Percentiles rank a stretch among this genome's conserved stretches.
Evolutionary conservation across 2,113 vertebrate species (phyloP).

Genomic region (Naja naja): DNA sequence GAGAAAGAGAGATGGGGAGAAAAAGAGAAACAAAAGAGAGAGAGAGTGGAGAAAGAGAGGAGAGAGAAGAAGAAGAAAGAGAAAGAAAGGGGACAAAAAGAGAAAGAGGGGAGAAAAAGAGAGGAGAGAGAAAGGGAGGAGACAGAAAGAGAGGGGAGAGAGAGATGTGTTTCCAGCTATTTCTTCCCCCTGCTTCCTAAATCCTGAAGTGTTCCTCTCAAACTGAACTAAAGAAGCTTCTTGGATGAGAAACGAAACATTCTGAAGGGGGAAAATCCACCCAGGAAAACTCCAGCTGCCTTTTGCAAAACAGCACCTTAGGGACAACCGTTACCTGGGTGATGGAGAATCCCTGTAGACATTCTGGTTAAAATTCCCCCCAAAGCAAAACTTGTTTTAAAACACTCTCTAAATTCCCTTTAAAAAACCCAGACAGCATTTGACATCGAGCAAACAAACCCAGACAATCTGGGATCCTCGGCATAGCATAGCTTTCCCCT

Average conservation of each 20-base stretch:
- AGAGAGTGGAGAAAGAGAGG: rapidly evolving
- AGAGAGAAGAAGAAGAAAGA: rapidly evolving
- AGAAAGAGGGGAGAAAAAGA: no score
- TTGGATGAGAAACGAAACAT: background rate
- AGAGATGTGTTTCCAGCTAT: background rate
- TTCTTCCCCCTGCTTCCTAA: background rate
- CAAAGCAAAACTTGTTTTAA: background rate
- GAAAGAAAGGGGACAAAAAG: no score
- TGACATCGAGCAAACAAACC: background rate
- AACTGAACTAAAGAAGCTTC: background rate
- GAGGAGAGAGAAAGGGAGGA: no score
- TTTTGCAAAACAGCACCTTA: background rate
- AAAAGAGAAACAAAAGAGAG: rapidly evolving
- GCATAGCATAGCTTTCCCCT: no score
- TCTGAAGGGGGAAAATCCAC: background rate
- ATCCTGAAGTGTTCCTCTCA: background rate
- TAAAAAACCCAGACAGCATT: background rate
- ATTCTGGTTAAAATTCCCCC: background rate
- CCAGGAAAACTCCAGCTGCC: background rate
- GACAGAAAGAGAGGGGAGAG: rapidly evolving
- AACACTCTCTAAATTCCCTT: background rate
- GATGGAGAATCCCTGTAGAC: background rate
- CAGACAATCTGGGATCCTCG: no score
- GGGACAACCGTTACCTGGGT: background rate
- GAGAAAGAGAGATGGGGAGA: no score